phyloP scores from a whole-genome alignment of 2,888 invertebrate genomes.

The Dicycla oo region DNA sequence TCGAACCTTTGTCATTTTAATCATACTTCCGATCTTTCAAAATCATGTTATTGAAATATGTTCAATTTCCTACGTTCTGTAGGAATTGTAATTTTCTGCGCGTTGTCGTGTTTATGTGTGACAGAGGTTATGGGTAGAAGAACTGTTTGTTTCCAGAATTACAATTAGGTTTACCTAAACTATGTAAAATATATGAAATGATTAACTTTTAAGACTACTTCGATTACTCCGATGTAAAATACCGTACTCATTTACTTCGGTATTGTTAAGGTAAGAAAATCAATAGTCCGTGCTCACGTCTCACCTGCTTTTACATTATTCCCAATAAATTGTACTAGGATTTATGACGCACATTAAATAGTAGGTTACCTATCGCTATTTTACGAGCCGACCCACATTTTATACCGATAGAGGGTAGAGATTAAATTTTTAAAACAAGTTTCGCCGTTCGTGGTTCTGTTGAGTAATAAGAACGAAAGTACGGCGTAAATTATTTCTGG shows the following conservation, averaged over 20 bases:
- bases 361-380: conserved; percentile 50
- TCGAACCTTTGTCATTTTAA: conserved; percentile 90
- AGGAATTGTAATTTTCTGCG: conserved; percentile 80
- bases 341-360: conserved; percentile 53
- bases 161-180: not conserved
- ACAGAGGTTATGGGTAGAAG: conserved; percentile 18
- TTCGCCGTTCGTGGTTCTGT: conserved; percentile 22
- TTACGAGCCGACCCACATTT: conserved; percentile 48
- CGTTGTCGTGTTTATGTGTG: conserved; percentile 64
- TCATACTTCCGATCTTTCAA: conserved; percentile 89
- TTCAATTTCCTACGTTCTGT: conserved; percentile 87
- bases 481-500: conserved; percentile 39
- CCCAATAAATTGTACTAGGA: conserved; percentile 50
- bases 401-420: conserved; percentile 23
- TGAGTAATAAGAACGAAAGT: conserved; percentile 36
- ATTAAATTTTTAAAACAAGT: conserved; percentile 52
- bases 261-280: conserved; percentile 35
- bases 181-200: not conserved
- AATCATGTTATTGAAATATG: conserved; percentile 90
- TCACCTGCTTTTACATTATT: conserved; percentile 42
- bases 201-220: not conserved
- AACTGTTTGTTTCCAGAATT: conserved; percentile 28
- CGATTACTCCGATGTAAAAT: not conserved
- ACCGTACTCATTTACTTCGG: not conserved
- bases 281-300: conserved; percentile 33